A percentile compares a stretch with the other conserved stretches of the same genome.
These are phyloP conservation scores for Pseudopleuronectes americanus DNA, from an alignment of 2,797 vertebrate species.

Conservation along the genomic window DNA sequence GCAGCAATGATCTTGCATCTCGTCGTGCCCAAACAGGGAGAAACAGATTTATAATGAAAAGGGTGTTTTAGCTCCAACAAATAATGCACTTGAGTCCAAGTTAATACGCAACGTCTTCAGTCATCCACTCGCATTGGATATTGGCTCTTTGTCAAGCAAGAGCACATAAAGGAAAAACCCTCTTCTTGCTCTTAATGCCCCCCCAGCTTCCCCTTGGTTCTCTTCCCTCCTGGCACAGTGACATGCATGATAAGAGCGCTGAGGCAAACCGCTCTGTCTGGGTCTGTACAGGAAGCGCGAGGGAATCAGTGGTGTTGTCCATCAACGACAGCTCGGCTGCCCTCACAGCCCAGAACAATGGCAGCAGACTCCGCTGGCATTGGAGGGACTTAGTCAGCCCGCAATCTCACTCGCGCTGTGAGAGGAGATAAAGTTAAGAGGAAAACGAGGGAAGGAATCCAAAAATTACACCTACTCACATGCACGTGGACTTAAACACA, in stretches of 20 bases:
- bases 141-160: slow-evolving; percentile 54
- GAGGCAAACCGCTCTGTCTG: slow-evolving; percentile 87
- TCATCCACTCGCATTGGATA: slow-evolving; percentile 27
- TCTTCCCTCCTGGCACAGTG: slow-evolving; percentile 74
- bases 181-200: slow-evolving; percentile 61
- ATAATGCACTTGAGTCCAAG: slow-evolving; percentile 36
- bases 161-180: slow-evolving; percentile 57
- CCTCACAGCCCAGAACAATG: slow-evolving; percentile 86
- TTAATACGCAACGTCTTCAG: slow-evolving; percentile 24
- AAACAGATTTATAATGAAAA: slow-evolving; percentile 73
- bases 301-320: slow-evolving; percentile 86
- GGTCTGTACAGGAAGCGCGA: slow-evolving; percentile 90
- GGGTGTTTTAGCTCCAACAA: slow-evolving; percentile 64
- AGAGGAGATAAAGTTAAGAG: slow-evolving; percentile 72
- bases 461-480: slow-evolving; percentile 31
- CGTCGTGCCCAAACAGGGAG: slow-evolving; percentile 84
- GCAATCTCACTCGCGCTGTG: slow-evolving; percentile 68
- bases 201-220: slow-evolving; percentile 45
- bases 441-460: slow-evolving; percentile 62
- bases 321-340: slow-evolving; percentile 81
- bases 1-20: slow-evolving; percentile 80
- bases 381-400: slow-evolving; percentile 83
- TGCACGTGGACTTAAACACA: slow-evolving; percentile 4
- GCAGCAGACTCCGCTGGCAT: slow-evolving; percentile 64
- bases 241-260: slow-evolving; percentile 87